Evolutionary conservation across 1,140 invertebrate genomes (phyloP).

Genomic region (Listronotus bonariensis): DNA sequence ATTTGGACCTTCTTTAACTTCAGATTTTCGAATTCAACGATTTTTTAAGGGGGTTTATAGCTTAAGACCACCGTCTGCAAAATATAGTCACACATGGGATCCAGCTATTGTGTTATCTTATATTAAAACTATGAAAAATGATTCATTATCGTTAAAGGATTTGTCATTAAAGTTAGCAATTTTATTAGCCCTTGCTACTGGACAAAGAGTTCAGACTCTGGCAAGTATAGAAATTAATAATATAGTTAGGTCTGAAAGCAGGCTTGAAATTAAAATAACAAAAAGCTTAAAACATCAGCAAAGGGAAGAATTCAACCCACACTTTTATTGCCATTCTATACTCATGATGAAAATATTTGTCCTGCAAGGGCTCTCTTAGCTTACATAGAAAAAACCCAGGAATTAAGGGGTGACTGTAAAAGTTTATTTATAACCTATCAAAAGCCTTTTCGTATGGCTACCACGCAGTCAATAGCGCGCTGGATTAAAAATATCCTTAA

Average conservation of each 20-base stretch:
- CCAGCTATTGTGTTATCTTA: conserved; percentile 1
- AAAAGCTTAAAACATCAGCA: neutral
- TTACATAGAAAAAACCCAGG: neutral
- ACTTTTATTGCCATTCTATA: neutral
- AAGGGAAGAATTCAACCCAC: neutral
- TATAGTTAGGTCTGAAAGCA: neutral
- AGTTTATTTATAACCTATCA: conserved; percentile 9
- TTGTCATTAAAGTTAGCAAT: neutral
- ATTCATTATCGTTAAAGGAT: neutral
- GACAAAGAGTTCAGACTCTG: conserved; percentile 3
- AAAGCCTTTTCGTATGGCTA: conserved; percentile 16
- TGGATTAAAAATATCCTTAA: neutral
- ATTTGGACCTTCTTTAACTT: neutral
- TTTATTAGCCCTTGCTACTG: neutral
- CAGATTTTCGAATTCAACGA: neutral
- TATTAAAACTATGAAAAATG: neutral
- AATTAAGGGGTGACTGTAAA: neutral
- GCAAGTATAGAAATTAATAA: neutral
- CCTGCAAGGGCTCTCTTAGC: conserved; percentile 3
- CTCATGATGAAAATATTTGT: neutral
- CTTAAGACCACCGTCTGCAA: conserved; percentile 1
- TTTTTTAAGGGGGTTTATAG: conserved; percentile 2
- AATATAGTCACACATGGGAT: conserved; percentile 10
- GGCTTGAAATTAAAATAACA: conserved; percentile 1
- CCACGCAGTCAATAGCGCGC: conserved; percentile 17